Percentiles rank a stretch among this genome's conserved stretches.
phyloP scores from a whole-genome alignment of 2,113 vertebrate genomes.

The Oryzias woworae region DNA sequence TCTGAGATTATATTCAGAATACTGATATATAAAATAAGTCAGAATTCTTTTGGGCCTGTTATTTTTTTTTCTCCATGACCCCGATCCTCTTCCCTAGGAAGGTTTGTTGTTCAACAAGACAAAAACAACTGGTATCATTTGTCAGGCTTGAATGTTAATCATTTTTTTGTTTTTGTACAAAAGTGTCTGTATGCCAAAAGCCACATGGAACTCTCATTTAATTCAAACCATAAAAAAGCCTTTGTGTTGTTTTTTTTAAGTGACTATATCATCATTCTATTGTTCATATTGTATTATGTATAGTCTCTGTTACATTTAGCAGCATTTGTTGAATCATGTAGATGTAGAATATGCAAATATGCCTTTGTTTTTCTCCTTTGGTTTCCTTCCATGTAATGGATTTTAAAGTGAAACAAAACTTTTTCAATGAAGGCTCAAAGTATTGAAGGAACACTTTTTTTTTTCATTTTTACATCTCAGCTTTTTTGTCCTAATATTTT shows the following conservation, averaged over 20 bases:
- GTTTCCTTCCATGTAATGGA: constrained; percentile 52
- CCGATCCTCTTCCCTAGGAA: too few species aligned
- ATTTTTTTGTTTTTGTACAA: constrained; percentile 25
- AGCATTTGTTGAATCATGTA: constrained; percentile 44
- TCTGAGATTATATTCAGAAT: too few species aligned
- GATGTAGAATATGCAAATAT: constrained; percentile 33
- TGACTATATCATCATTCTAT: background rate
- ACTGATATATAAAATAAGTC: too few species aligned
- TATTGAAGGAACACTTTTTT: constrained; percentile 11
- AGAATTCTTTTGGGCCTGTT: too few species aligned
- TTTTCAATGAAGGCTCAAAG: constrained; percentile 31
- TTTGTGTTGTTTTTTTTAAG: constrained; percentile 28
- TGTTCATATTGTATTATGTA: constrained; percentile 37
- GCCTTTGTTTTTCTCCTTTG: constrained; percentile 31
- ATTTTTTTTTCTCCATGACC: too few species aligned
- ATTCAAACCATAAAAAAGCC: constrained; percentile 45
- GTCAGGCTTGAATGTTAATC: constrained; percentile 15
- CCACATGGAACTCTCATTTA: constrained; percentile 54
- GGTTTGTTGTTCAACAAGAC: background rate
- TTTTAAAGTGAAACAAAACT: constrained; percentile 26
- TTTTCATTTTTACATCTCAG: constrained; percentile 3
- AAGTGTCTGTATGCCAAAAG: constrained; percentile 45
- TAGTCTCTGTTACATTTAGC: constrained; percentile 37
- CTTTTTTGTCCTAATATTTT: constrained; percentile 9
- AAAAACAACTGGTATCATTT: background rate